Conservation (phyloP, 2,113 vertebrate genomes). For the Aepyceros melampus region DNA sequence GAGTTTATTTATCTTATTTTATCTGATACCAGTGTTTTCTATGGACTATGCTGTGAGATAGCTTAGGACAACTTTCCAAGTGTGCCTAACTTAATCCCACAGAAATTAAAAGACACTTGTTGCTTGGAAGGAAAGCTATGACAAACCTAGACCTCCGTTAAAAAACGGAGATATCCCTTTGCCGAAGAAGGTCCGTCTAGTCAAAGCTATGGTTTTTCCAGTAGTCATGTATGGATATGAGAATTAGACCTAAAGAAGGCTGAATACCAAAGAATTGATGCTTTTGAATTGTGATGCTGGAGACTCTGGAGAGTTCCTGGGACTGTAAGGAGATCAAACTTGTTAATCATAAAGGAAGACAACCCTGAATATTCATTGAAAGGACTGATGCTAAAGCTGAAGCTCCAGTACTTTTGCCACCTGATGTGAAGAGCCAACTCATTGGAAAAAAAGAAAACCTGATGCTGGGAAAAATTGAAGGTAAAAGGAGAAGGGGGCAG, state of each 20-base stretch:
- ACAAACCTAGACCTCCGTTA: background rate
- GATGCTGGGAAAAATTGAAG: background rate
- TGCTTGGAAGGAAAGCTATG: background rate
- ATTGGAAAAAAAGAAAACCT: background rate
- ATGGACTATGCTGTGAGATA: too few relatives aligned
- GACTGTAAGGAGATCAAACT: background rate
- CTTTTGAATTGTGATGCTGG: background rate
- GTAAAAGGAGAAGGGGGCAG: background rate
- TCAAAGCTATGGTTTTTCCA: background rate
- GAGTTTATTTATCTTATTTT: background rate
- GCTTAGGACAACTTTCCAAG: background rate
- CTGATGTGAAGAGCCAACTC: background rate
- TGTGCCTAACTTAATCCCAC: background rate
- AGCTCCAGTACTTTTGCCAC: background rate
- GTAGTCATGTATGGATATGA: background rate
- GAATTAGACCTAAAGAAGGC: background rate
- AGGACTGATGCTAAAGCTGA: background rate
- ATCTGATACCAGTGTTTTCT: background rate
- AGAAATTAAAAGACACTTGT: background rate
- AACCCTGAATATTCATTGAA: background rate
- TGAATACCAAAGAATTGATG: background rate
- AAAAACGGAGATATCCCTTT: background rate
- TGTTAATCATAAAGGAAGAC: background rate
- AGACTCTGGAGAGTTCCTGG: background rate
- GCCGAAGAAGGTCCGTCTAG: background rate